Evolutionary conservation across 2,113 vertebrate genomes (phyloP), one percentile per base, ranked within the genome.

Genomic region (Pangasianodon gigas): DNA sequence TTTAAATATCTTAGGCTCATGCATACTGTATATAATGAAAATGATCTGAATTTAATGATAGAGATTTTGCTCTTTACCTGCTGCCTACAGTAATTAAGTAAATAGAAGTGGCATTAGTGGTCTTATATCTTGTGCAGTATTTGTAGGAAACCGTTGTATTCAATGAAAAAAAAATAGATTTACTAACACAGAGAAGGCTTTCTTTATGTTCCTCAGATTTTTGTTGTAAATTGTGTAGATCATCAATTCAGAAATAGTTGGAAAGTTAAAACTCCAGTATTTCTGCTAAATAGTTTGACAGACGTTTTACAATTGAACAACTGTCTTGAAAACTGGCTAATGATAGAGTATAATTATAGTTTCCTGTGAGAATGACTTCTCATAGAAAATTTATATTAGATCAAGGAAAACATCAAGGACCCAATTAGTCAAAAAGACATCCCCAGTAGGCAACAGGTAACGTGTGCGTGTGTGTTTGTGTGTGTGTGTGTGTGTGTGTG

Each of bases 281-380:
- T 82, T 54, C 32, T 54, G 44, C 1, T 52, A 16, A 56, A 54
- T 19, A 6, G n/a, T 56, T 54, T 56, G n/a, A 82, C 10, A 32
- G 9, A 82, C 3, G 24, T 82, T 82, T n/a, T 54, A 69, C 77
- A 56, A 56, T 5, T 56, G 13, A 56, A 56, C 54, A 58, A 19
- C 52, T 54, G 14, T 19, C 18, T 56, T 19, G 16, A 13, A 80
- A 21, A 77, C 41, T 77, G 32, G 41, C 13, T 19, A 26, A 51
- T 80, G 13, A 80, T 48, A 4, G 77, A 51, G 21, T 80, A 80
- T 51, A 80, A 51, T 48, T 26, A 51, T n/a, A 32, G n/a, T 94
- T 94, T 95, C 93, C 93, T 91, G 92, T 93, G 89, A 90, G 91
- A 93, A 82, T 91, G 86, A 90, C 92, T 91, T 87, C 93, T 94